Evolutionary conservation across 2,888 invertebrate genomes (phyloP).

Genomic region (Nomada goodeniana): DNA sequence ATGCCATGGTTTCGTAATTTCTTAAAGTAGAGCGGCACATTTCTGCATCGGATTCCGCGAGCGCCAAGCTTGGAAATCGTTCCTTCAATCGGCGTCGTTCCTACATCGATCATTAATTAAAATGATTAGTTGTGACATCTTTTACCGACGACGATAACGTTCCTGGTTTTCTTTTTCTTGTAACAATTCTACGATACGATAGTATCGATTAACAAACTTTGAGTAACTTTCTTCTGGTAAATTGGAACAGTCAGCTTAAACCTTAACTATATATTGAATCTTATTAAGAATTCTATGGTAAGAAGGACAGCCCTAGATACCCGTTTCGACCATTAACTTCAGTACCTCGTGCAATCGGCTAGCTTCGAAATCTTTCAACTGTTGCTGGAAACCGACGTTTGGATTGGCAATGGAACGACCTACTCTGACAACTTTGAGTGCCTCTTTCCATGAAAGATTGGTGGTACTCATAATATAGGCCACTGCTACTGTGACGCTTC

Average conservation of each 20-base stretch:
- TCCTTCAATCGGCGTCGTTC: constrained; percentile 94
- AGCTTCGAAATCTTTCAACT: constrained; percentile 95
- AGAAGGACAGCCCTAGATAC: neutral
- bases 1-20: constrained; percentile 92
- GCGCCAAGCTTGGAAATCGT: constrained; percentile 92
- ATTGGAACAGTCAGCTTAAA: no score
- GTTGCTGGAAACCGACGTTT: constrained; percentile 97
- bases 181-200: no score
- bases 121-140: neutral
- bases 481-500: constrained; percentile 97
- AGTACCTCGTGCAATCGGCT: constrained; percentile 90
- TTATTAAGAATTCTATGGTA: neutral
- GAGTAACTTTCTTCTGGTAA: no score
- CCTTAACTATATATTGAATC: no score
- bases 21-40: constrained; percentile 92
- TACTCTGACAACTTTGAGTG: constrained; percentile 96
- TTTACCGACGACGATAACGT: no score
- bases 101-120: constrained; percentile 83
- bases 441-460: constrained; percentile 95
- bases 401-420: constrained; percentile 97
- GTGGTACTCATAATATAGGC: constrained; percentile 99
- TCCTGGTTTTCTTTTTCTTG: no score
- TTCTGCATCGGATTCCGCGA: constrained; percentile 89
- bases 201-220: no score
- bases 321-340: constrained; percentile 1